phyloP scores from a whole-genome alignment of 2,888 invertebrate genomes.

The Patella pellucida region DNA sequence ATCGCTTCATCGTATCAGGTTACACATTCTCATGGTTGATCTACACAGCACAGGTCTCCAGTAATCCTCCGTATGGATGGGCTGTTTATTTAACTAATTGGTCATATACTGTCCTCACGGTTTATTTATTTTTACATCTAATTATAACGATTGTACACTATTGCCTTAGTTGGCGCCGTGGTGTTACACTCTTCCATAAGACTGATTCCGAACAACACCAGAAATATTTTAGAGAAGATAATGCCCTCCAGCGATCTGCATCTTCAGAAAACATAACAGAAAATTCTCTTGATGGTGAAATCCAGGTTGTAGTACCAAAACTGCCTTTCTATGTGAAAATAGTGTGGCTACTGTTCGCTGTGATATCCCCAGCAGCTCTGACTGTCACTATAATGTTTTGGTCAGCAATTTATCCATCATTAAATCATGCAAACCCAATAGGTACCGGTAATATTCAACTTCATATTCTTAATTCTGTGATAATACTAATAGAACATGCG shows the following conservation, averaged over 20 bases:
- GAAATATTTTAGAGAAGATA: too few relatives aligned
- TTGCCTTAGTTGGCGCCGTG: too few relatives aligned
- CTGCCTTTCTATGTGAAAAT: slow-evolving; percentile 8
- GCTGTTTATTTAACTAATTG: slow-evolving; percentile 37
- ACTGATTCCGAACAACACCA: too few relatives aligned
- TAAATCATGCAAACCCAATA: slow-evolving; percentile 14
- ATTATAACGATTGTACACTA: slow-evolving; percentile 18
- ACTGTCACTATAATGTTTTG: slow-evolving; percentile 63
- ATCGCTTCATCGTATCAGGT: background rate
- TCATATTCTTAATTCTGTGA: slow-evolving; percentile 59
- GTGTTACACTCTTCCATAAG: too few relatives aligned
- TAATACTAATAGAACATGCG: slow-evolving; percentile 56
- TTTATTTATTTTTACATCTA: slow-evolving; percentile 32
- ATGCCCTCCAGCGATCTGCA: too few relatives aligned
- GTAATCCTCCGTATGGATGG: slow-evolving; percentile 15
- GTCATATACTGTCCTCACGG: slow-evolving; percentile 33
- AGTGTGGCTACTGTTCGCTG: slow-evolving; percentile 55
- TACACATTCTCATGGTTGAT: background rate
- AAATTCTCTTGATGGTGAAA: background rate
- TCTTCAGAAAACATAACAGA: too few relatives aligned
- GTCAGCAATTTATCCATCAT: slow-evolving; percentile 49
- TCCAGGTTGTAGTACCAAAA: background rate
- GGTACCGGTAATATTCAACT: slow-evolving; percentile 49
- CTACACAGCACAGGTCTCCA: background rate
- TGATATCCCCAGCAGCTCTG: slow-evolving; percentile 45